Base-by-base conservation (phyloP, 2,797 vertebrate genomes). In the Anabas testudineus region DNA sequence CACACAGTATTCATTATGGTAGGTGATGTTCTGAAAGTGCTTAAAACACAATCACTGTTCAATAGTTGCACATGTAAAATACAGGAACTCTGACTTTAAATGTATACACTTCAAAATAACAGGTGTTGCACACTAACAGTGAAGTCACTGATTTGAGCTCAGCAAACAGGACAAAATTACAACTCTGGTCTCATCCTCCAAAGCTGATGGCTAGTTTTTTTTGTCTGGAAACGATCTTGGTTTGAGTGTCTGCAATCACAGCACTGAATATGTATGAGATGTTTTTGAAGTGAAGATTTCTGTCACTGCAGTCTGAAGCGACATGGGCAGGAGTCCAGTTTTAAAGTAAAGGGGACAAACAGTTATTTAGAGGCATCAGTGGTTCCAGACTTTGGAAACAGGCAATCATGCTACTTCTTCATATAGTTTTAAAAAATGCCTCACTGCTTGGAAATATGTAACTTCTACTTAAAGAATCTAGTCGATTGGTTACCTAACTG, bases 231-330 rank as follows among this genome's bases (percentile, higher is more conserved):
- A 62, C 60, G 42, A 32, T 47, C 42, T 48, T 21, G 14, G 47
- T 30, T 64, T 5, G 60, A 78, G 63, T 66, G 47, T 57, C 34
- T 59, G 21, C 66, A 73, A 80, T 84, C 13, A 46, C 1, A 1
- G 18, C 21, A 4, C 36, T 48, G 45, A 75, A 73, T 42, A 58
- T 63, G 58, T 42, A 22, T 42, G 57, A 69, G 34, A 54, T 80
- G 64, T 71, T 39, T 68, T 37, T 54, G 53, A 74, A 30, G 28
- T 67, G 58, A 49, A 36, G 4, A 73, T 71, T 68, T 84, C 43
- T 64, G 59, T 71, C 48, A 63, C 15, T 13, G 21, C 26, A 34
- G 58, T 30, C 16, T 49, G 46, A 19, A 37, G 21, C 55, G 58
- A 30, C 56, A 77, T 45, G 58, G 67, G 55, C 7, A 54, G 39